phyloP scores from a whole-genome alignment of 2,888 invertebrate species.

The Dione vanillae region DNA sequence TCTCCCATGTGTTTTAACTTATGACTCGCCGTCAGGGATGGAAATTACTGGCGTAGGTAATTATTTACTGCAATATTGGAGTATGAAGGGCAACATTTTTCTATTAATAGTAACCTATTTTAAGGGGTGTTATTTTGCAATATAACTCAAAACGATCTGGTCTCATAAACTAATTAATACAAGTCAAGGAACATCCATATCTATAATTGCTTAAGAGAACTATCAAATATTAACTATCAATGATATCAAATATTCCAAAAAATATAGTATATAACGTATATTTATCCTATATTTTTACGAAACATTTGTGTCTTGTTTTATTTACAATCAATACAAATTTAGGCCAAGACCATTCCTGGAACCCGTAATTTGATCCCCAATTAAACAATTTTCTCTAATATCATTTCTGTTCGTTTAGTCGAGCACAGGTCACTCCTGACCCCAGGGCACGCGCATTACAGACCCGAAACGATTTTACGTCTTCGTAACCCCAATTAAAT shows the following conservation, averaged over 20 bases:
- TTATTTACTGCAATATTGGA: slow-evolving; percentile 41
- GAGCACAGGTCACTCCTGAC: slow-evolving; percentile 70
- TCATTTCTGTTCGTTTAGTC: slow-evolving; percentile 73
- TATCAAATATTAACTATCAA: too few relatives aligned
- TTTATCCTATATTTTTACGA: not conserved
- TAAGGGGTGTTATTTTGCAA: not conserved
- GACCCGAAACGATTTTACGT: slow-evolving; percentile 71
- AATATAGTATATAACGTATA: too few relatives aligned
- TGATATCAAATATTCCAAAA: too few relatives aligned
- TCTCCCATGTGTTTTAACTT: slow-evolving; percentile 62
- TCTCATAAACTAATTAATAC: not conserved
- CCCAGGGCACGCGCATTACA: slow-evolving; percentile 74
- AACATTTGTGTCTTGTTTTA: not conserved
- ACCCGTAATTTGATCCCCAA: slow-evolving; percentile 78
- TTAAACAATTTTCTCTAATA: slow-evolving; percentile 82
- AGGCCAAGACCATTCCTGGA: slow-evolving; percentile 61
- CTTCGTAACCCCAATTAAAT: slow-evolving; percentile 77
- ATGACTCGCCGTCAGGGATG: slow-evolving; percentile 52
- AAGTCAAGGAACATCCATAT: not conserved
- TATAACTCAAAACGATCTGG: slow-evolving; percentile 9
- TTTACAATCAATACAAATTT: slow-evolving; percentile 47
- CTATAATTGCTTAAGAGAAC: not conserved
- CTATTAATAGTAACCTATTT: slow-evolving; percentile 20
- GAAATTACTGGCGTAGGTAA: slow-evolving; percentile 33
- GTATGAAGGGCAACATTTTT: slow-evolving; percentile 52